These are phyloP conservation scores for Dynastes hyllus DNA, from an alignment of 2,888 invertebrate genomes.

Conservation along the genomic window DNA sequence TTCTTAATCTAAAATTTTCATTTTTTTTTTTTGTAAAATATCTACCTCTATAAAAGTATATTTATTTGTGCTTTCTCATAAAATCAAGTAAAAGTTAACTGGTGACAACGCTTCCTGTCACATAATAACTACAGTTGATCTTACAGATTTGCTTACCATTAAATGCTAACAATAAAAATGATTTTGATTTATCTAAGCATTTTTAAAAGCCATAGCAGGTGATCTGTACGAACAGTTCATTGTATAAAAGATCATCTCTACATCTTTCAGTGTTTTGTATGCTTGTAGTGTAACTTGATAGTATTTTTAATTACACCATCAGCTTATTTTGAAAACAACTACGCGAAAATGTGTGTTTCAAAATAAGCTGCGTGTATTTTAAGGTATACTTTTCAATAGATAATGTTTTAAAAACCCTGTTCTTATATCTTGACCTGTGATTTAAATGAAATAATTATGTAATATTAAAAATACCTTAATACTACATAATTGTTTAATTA, in stretches of 20 bases:
- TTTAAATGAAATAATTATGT: too few species aligned
- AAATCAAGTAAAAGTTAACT: background rate
- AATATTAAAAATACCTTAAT: conserved; percentile 11
- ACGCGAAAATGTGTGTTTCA: background rate
- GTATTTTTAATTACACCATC: background rate
- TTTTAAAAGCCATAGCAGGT: background rate
- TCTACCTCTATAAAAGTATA: too few species aligned
- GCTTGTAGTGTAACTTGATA: background rate
- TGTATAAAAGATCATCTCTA: conserved; percentile 4
- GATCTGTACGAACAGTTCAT: background rate
- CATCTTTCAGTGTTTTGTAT: background rate
- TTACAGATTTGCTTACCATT: background rate
- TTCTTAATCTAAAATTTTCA: too few species aligned
- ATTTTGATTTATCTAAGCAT: conserved; percentile 20
- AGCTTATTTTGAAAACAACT: background rate
- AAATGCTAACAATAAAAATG: background rate
- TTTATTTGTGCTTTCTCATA: background rate
- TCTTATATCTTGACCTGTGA: background rate
- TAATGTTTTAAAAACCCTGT: conserved; percentile 27
- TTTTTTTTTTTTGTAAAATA: too few species aligned
- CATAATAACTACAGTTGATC: too few species aligned
- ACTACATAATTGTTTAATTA: conserved; percentile 6
- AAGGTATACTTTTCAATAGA: conserved; percentile 14
- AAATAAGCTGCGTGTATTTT: conserved; percentile 5
- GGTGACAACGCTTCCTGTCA: background rate